Evolutionary conservation across 1,140 invertebrate species (phyloP), one percentile per base, ranked within the genome.

Genomic region (Ostrea denselamellosa): DNA sequence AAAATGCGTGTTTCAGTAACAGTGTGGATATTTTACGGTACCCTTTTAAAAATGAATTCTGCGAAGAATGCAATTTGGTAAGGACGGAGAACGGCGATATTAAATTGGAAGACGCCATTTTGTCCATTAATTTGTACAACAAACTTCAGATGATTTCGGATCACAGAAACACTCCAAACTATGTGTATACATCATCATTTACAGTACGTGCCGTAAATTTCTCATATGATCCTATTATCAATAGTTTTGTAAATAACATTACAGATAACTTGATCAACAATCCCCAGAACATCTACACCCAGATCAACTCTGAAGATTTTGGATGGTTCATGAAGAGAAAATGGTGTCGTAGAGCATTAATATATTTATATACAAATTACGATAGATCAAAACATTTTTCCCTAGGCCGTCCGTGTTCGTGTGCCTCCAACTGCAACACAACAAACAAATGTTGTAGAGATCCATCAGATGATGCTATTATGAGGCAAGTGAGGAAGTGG

Each of bases 111-210:
- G 68, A 77, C 25, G 68, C 28, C 4, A 10, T 14, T 28, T 34
- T 77, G 68, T 28, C 68, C 14, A 77, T 77, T 77, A 12, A 77
- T 25, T 9, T 34, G 12, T 77, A 77, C 68, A 77, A 77, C 68
- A 77, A 14, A 77, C 28, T 12, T 14, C 8, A 44, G 22, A 77
- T 25, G 9, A 14, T 14, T 7, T 14, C 22, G 5, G 25, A 28
- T 22, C 22, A 14, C 17, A 9, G 14, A 0, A 12, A 34, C 25
- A 8, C 14, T 77, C 2, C 25, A 77, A 34, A 77, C 25, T 0
- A 5, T 10, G 8, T 10, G 22, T 77, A 77, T 77, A 5, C 12
- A 17, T 77, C 68, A 28, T 10, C 25, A 14, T 77, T 28, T 77
- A 28, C 22, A 4, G 28, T 77, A 10, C 22, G 68, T 12, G 14